phyloP scores from a whole-genome alignment of 1,140 invertebrate species.

The Colletes gigas region DNA sequence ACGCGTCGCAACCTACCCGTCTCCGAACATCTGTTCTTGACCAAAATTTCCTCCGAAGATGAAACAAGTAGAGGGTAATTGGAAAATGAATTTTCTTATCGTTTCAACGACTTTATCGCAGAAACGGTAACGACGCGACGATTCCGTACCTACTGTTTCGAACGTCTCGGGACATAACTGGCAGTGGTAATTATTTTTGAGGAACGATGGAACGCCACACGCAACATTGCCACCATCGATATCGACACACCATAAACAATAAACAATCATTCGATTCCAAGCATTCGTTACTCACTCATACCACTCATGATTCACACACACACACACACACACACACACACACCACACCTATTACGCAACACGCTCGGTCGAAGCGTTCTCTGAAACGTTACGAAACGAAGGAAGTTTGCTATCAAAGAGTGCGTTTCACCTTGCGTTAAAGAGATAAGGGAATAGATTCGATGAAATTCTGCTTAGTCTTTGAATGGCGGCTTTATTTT shows the following conservation, averaged over 20 bases:
- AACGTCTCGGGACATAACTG: not conserved
- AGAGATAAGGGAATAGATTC: conserved; percentile 51
- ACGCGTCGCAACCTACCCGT: not conserved
- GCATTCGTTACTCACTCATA: no score
- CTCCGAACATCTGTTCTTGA: not conserved
- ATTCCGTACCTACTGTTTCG: no score
- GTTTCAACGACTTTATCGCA: not conserved
- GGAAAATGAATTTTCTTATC: no score
- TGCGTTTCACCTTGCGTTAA: not conserved
- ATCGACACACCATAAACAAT: no score
- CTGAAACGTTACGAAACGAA: not conserved
- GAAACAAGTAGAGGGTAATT: not conserved
- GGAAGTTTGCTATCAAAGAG: not conserved
- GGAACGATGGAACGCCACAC: no score
- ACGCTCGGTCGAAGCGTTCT: not conserved
- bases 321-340: no score
- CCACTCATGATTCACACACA: no score
- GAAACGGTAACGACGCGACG: not conserved
- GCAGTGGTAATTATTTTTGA: not conserved
- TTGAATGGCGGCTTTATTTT: conserved; percentile 56
- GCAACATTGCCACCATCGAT: no score
- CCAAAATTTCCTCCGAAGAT: not conserved
- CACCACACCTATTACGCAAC: no score
- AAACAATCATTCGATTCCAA: no score
- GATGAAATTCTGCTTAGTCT: conserved; percentile 1